A percentile compares a stretch with the other conserved stretches of the same genome.
phyloP scores from a whole-genome alignment of 2,888 invertebrate genomes.

The Agrochola lota region DNA sequence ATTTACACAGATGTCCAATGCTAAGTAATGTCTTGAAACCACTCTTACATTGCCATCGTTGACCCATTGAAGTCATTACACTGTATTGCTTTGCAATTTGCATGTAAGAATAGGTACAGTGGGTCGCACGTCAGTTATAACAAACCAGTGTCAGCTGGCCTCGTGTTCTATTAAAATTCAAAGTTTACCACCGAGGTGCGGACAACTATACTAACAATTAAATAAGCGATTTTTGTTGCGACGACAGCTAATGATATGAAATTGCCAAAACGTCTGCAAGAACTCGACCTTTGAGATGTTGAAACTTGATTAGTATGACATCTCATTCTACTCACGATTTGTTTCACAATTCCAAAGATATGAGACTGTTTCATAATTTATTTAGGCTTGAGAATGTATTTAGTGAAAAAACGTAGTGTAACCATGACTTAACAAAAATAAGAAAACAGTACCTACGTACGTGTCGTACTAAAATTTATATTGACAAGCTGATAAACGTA shows the following conservation, averaged over 20 bases:
- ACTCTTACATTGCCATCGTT: not conserved
- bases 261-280: conserved; percentile 35
- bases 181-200: not conserved
- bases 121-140: not conserved
- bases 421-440: conserved; percentile 11
- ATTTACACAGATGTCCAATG: not conserved
- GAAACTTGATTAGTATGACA: conserved; percentile 57
- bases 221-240: not conserved
- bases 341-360: conserved; percentile 30
- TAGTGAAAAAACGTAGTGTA: not conserved
- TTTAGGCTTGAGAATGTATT: not conserved
- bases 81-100: not conserved
- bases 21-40: not conserved
- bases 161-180: not conserved
- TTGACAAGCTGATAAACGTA: conserved; percentile 30
- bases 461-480: conserved; percentile 5
- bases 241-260: conserved; percentile 33
- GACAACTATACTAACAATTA: not conserved
- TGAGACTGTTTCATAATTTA: not conserved
- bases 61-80: not conserved
- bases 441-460: conserved; percentile 20
- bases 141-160: not conserved
- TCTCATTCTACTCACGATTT: conserved; percentile 53
- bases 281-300: conserved; percentile 38
- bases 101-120: not conserved